phyloP scores from a whole-genome alignment of 2,113 vertebrate genomes.

The Globicephala melas region DNA sequence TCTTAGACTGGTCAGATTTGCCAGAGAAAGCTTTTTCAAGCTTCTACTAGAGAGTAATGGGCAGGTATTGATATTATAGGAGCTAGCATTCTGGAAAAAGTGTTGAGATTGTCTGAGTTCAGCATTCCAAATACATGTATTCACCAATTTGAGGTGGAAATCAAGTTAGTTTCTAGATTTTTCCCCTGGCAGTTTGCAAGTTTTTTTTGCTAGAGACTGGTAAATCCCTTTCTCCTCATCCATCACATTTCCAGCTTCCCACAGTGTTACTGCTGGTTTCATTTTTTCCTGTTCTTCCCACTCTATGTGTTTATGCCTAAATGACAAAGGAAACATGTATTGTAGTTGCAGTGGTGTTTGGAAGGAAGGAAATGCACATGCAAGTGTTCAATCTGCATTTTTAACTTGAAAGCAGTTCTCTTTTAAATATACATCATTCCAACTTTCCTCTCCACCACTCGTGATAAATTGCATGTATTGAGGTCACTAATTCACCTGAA shows the following conservation, averaged over 20 bases:
- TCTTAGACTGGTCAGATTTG: background rate
- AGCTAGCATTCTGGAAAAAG: background rate
- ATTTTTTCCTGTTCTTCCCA: background rate
- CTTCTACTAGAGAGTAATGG: background rate
- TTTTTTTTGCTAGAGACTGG: background rate
- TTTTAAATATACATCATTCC: background rate
- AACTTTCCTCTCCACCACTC: background rate
- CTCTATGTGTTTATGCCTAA: background rate
- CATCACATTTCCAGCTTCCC: background rate
- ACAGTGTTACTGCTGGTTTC: background rate
- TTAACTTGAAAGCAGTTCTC: background rate
- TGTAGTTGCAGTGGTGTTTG: background rate
- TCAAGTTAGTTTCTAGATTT: background rate
- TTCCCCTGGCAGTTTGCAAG: background rate
- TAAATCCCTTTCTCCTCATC: background rate
- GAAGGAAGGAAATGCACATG: background rate
- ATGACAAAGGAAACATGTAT: background rate
- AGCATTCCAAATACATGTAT: background rate
- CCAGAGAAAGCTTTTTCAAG: background rate
- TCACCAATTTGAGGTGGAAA: background rate
- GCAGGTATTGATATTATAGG: background rate
- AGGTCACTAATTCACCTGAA: background rate
- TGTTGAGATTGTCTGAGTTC: background rate
- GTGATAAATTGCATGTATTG: background rate
- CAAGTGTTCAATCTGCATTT: background rate